A percentile compares a stretch with the other conserved stretches of the same genome.
Conservation (phyloP, 2,797 vertebrate genomes). For the Neomorphus geoffroyi region DNA sequence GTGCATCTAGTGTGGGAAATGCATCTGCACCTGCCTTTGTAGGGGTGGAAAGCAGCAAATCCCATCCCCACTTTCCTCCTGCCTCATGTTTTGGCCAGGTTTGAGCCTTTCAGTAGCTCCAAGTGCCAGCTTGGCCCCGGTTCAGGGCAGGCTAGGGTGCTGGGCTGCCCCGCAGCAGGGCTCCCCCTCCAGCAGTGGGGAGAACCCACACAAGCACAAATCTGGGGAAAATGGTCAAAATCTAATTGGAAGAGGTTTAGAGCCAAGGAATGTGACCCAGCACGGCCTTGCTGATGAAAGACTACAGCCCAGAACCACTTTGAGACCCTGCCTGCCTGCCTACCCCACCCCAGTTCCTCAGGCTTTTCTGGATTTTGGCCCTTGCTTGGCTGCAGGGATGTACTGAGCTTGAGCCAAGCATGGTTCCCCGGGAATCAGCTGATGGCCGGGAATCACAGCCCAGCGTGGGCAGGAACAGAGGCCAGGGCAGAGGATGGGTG, state of each 20-base stretch:
- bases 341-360: not conserved
- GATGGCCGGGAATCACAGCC: not conserved
- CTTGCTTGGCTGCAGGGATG: not conserved
- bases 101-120: not conserved
- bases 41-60: not conserved
- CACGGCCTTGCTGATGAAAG: not conserved
- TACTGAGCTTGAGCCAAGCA: not conserved
- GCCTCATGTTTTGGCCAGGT: not conserved
- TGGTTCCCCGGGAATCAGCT: not conserved
- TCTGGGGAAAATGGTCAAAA: not conserved
- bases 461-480: not conserved
- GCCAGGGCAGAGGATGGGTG: not conserved
- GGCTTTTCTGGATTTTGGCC: not conserved
- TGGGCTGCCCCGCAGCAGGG: accelerated
- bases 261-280: not conserved
- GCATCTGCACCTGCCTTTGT: not conserved
- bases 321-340: not conserved
- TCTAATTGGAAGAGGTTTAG: accelerated
- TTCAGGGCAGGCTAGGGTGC: not conserved
- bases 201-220: not conserved
- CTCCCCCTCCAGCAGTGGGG: not conserved
- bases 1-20: conserved; percentile 19
- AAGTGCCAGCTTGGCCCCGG: accelerated
- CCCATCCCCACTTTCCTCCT: not conserved
- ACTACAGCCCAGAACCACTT: not conserved